Percentiles rank a stretch among this genome's conserved stretches.
These are phyloP conservation scores for Bicyclus anynana DNA, from an alignment of 1,140 invertebrate species.

Conservation along the genomic window DNA sequence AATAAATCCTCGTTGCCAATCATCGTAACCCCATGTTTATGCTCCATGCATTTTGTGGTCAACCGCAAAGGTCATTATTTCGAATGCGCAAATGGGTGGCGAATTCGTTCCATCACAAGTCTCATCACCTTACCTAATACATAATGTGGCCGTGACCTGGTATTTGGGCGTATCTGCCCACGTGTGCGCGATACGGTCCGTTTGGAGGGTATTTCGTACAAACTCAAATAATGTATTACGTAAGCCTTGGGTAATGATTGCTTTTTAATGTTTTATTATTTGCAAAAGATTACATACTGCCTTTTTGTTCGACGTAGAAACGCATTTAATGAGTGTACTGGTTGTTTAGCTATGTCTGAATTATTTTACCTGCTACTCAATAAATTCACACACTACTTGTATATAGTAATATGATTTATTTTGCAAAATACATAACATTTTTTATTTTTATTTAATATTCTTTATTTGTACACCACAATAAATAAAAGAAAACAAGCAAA, in stretches of 20 bases:
- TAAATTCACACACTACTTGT: no score
- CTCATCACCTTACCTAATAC: slow-evolving; percentile 11
- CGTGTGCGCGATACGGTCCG: slow-evolving; percentile 26
- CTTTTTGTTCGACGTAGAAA: background rate
- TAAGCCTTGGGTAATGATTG: slow-evolving; percentile 18
- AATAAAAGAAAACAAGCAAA: no score
- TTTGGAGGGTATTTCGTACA: slow-evolving; percentile 15
- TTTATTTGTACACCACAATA: no score
- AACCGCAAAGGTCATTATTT: background rate
- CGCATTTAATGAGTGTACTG: background rate
- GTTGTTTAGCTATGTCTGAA: no score
- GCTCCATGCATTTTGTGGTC: background rate
- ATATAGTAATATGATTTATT: no score
- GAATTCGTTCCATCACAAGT: background rate
- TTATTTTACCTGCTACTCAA: no score
- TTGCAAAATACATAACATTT: no score
- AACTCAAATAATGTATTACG: slow-evolving; percentile 7
- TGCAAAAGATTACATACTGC: slow-evolving; percentile 10
- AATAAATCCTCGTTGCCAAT: no score
- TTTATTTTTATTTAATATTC: no score
- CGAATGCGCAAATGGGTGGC: background rate
- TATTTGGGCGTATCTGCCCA: slow-evolving; percentile 18
- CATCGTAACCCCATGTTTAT: background rate
- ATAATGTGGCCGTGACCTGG: slow-evolving; percentile 23
- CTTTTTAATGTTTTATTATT: slow-evolving; percentile 15